Evolutionary conservation across 2,797 vertebrate genomes (phyloP).

Genomic region (Gymnoscopelus microlampas): DNA sequence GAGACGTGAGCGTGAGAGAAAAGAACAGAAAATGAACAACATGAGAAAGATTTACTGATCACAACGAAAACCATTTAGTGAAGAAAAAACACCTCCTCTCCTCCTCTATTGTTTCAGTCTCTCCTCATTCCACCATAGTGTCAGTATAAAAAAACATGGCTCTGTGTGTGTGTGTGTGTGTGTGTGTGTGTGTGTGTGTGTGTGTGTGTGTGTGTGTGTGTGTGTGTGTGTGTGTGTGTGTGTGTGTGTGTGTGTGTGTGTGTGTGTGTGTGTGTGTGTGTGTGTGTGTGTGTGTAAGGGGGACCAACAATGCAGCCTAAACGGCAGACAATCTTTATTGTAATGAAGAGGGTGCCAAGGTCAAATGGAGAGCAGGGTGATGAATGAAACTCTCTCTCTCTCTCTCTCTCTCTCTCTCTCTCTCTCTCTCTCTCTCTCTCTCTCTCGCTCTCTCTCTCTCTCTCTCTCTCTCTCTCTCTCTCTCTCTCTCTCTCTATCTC

Average conservation of each 20-base stretch:
- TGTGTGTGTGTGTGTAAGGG: conserved; percentile 87
- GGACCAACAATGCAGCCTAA: conserved; percentile 91
- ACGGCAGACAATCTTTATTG: conserved; percentile 98
- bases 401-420: not conserved
- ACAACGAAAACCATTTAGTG: conserved; percentile 91
- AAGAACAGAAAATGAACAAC: conserved; percentile 71
- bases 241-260: conserved; percentile 23
- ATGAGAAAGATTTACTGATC: conserved; percentile 85
- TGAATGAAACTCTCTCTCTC: conserved; percentile 79
- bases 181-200: conserved; percentile 37
- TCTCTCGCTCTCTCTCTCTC: no score
- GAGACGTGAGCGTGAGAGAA: not conserved
- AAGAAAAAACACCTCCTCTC: conserved; percentile 79
- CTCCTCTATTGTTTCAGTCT: not conserved
- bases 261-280: conserved; percentile 40
- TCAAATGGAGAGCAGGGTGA: conserved; percentile 93
- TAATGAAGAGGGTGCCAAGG: conserved; percentile 98
- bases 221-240: conserved; percentile 73
- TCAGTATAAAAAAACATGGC: conserved; percentile 42
- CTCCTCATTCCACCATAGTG: conserved; percentile 22
- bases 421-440: no score
- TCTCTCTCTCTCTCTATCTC: not conserved
- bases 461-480: no score
- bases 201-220: conserved; percentile 72
- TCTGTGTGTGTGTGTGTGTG: not conserved